Evolutionary conservation across 1,140 invertebrate species (phyloP), one percentile per base, ranked within the genome.

Genomic region (Platyscapa corneri): DNA sequence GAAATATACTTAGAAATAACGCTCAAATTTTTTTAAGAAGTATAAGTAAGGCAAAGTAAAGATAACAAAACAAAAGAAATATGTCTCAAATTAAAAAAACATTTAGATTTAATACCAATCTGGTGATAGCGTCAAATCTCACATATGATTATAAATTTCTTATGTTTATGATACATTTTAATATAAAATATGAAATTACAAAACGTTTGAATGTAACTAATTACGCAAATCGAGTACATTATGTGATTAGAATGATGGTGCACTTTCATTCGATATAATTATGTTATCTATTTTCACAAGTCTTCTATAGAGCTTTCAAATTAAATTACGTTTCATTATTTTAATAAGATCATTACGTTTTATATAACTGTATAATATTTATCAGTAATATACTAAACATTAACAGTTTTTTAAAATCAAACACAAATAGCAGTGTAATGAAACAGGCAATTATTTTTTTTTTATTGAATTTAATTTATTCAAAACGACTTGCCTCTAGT

Each of bases 131-230:
- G 37, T 64, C 12, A 10, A 34, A 83, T 79, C 39, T 16, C n/a
- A n/a, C 37, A 14, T 14, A 10, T 30, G 53, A 16, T 2, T 42
- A n/a, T 30, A 3, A 49, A 7, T 65, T 77, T 76, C 77, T 83
- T 39, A 83, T 34, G 39, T 56, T 37, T 27, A 8, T 60, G 56
- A 83, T 83, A 76, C 34, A 34, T 83, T 76, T n/a, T 3, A 12
- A 34, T 74, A 74, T 76, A 77, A 77, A 83, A 76, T 39, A 37
- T 72, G 42, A 75, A 39, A 80, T 80, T 80, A 80, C 32, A 70
- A n/a, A 37, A 37, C 60, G 14, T 18, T 80, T 46, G 7, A 16
- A 30, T 14, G 60, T 30, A 39, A 32, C 27, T 7, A 56, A 67
- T 82, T 74, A 60, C n/a, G 30, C 20, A 72, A 82, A 34, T 72